Base-by-base conservation (phyloP, 2,888 invertebrate species). In the Matsumyia berberina region DNA sequence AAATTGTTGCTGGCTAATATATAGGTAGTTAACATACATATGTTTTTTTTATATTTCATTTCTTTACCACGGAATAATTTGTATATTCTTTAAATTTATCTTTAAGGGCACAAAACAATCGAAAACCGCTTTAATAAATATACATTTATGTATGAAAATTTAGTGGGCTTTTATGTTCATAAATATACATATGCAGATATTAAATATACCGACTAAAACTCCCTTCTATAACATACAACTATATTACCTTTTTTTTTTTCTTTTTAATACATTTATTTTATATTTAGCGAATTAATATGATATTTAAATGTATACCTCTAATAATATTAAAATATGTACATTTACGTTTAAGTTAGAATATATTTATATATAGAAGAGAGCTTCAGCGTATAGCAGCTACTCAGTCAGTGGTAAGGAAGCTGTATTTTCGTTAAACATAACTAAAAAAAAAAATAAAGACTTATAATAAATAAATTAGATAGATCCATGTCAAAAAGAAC, bases 351-450 rank as follows among this genome's bases (percentile, higher is more conserved):
- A 24, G 24, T 24, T 24, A 24, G 55, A 51, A 51, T 72, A 57
- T 37, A 57, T 55, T 76, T 46, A 55, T 35, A 49, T 33, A 24
- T 67, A 55, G 60, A 79, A 74, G 83, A 69, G 79, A 73, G 73
- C 60, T 70, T 76, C 39, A 85, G 69, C 46, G 58, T 60, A 73
- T 35, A 83, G 85, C 80, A 85, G 66, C 85, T 80, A 80, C 69
- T 85, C 79, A 74, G 83, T 79, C 83, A 79, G 69, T 74, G 67
- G 55, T 74, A 80, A 74, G 64, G 80, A 85, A 85, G 64, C 69
- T 66, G 77, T 12, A 62, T 69, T 19, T 64, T 51, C 24, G 33
- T 46, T 49, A n/a, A 60, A 53, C 9, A 49, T 35, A 42, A 57
- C 37, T 53, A 11, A 15, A 66, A 11, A 31, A 55, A 58, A 53